A percentile compares a stretch with the other conserved stretches of the same genome.
Conservation (phyloP, 2,888 invertebrate genomes). For the Pomacea canaliculata region DNA sequence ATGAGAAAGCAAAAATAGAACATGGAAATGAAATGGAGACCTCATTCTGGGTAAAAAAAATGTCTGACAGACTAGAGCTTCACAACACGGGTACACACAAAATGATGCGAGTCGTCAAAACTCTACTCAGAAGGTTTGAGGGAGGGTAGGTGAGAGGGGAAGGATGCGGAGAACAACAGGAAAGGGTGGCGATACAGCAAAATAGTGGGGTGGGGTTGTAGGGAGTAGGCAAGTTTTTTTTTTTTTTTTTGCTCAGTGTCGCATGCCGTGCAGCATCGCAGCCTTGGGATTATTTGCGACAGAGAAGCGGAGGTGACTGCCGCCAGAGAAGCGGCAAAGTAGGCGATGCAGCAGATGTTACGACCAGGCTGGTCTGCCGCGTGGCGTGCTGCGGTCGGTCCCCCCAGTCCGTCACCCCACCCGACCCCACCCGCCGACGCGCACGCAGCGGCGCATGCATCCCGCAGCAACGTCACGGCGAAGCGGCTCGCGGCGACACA, state of each 20-base stretch:
- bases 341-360: neutral
- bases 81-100: no score
- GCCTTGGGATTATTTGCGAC: slow-evolving; percentile 21
- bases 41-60: no score
- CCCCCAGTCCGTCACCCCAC: neutral
- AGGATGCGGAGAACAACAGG: no score
- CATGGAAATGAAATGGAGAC: no score
- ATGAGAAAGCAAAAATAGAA: no score
- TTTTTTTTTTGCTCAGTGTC: neutral
- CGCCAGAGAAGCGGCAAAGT: neutral
- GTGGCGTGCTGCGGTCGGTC: neutral
- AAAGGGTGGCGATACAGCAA: no score
- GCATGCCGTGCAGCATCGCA: neutral
- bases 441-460: neutral
- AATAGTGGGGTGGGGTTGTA: neutral
- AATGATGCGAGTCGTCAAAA: no score
- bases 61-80: no score
- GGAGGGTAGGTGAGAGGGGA: neutral
- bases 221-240: neutral
- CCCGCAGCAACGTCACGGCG: neutral
- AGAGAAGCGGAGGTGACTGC: neutral
- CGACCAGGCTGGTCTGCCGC: neutral
- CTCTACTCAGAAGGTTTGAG: neutral
- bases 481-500: no score
- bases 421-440: neutral